Base-by-base conservation (phyloP, 2,888 invertebrate species). In the Acrobasis repandana region DNA sequence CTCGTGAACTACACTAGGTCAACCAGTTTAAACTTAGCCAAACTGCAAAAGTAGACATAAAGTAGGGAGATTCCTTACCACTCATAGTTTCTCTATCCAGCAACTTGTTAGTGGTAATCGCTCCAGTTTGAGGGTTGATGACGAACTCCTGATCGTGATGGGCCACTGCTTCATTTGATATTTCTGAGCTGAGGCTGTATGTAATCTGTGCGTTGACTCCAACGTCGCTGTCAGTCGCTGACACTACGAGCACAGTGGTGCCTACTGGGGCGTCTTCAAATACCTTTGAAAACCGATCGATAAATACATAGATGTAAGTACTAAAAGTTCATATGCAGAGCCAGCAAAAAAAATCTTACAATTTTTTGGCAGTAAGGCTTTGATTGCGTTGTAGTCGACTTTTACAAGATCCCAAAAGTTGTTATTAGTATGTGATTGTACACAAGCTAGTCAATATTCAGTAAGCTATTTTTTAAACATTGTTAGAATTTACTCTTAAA, bases 261-360 rank as follows among this genome's bases (percentile, higher is more conserved):
- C 98, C 99, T 20, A 98, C 90, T 0, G 97, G 96, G 0, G 97
- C 96, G 86, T 99, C 98, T 92, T 99, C 99, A 76, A 97, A 97
- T 0, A 98, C 94, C 84, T 95, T 88, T 0, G 91, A 86, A 8
- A 28, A 28, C 4, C 28, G 28, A 5, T 28, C 28, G 28, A 28
- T 28, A 28, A 5, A 28, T 6, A 28, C 28, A 28, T 28, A 2
- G n/a, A n/a, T n/a, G n/a, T n/a, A n/a, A n/a, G n/a, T n/a, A n/a
- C n/a, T n/a, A n/a, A n/a, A n/a, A n/a, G n/a, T n/a, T n/a, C 20
- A 20, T 2, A 2, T 20, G 20, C 4, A 20, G 20, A 20, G 20
- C 4, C 20, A 20, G 20, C 20, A 20, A 20, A 20, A 20, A 20
- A 20, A 20, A 20, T 3, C 20, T 20, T 3, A 3, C 4, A 20